Conservation (phyloP, 1,140 invertebrate species). For the Leptinotarsa defecta region DNA sequence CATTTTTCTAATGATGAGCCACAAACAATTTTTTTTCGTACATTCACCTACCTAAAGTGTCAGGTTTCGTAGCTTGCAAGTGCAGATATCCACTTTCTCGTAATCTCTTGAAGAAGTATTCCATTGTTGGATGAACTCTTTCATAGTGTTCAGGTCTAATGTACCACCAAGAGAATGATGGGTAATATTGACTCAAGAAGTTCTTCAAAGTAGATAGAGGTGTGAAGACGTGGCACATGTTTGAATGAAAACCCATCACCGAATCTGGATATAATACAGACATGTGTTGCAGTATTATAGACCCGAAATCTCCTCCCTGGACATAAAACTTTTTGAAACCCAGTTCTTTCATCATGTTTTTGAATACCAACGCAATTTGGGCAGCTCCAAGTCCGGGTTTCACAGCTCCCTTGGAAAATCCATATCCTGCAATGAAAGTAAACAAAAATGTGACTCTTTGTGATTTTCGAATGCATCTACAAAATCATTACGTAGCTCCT, state of each 20-base stretch:
- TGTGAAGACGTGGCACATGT: constrained; percentile 62
- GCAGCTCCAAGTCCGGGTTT: constrained; percentile 66
- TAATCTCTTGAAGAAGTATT: constrained; percentile 59
- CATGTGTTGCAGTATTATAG: constrained; percentile 64
- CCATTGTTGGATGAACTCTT: constrained; percentile 66
- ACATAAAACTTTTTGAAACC: constrained; percentile 76
- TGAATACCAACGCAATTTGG: constrained; percentile 73
- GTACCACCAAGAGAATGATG: constrained; percentile 60
- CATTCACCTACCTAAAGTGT: constrained; percentile 77
- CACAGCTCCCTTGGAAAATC: constrained; percentile 74
- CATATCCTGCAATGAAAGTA: constrained; percentile 65
- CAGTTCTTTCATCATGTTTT: constrained; percentile 82
- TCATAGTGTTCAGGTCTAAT: constrained; percentile 61
- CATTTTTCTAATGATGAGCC: no score
- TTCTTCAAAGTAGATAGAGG: constrained; percentile 57
- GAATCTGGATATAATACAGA: constrained; percentile 72
- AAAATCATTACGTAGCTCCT: neutral
- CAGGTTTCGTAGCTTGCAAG: constrained; percentile 87
- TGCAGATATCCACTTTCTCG: constrained; percentile 81
- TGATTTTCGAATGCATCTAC: neutral
- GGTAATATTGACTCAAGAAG: constrained; percentile 61
- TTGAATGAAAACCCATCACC: constrained; percentile 70
- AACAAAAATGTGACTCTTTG: neutral
- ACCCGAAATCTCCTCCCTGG: constrained; percentile 87
- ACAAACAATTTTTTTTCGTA: neutral